Base-by-base conservation (phyloP, 2,888 invertebrate genomes). In the Lasioglossum leucozonium region DNA sequence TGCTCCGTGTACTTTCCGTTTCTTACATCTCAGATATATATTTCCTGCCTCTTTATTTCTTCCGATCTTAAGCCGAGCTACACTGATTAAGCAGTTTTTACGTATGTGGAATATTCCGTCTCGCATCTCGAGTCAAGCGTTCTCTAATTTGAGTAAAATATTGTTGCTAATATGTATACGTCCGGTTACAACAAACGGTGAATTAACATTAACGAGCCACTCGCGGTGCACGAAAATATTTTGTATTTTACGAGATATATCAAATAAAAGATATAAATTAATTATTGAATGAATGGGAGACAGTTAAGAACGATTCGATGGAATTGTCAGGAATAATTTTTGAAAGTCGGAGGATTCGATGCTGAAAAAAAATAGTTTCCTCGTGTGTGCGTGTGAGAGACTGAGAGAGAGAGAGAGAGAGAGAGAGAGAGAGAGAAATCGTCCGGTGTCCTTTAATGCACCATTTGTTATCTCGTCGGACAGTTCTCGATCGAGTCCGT, bases 401-500 rank as follows among this genome's bases (percentile, higher is more conserved):
- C n/a, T n/a, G n/a, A n/a, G n/a, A n/a, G n/a, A n/a, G n/a, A n/a
- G n/a, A n/a, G n/a, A n/a, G n/a, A n/a, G n/a, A n/a, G n/a, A n/a
- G n/a, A n/a, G n/a, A n/a, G n/a, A n/a, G n/a, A n/a, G n/a, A n/a
- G n/a, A n/a, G n/a, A n/a, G 47, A 47, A 47, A 47, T 47, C 6
- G 47, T 22, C 47, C 18, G 47, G 47, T 47, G 47, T 47, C 47
- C 18, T 47, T 47, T 65, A 65, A 34, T 30, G 65, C 34, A 16
- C 30, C 65, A 26, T 34, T 30, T 65, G 30, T 65, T 65, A 65
- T 65, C 34, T 6, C 34, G 22, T 40, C 62, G 13, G n/a, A 65
- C 22, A 65, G 51, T 65, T 42, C n/a, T n/a, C 40, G 78, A 82
- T 78, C 65, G 74, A 78, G 78, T 75, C 78, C 72, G 82, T 55